These are phyloP conservation scores for Aurelia sp. DNA, from an alignment of 30 jellyfish, hydroid and myxozoan species.

Conservation along the genomic window DNA sequence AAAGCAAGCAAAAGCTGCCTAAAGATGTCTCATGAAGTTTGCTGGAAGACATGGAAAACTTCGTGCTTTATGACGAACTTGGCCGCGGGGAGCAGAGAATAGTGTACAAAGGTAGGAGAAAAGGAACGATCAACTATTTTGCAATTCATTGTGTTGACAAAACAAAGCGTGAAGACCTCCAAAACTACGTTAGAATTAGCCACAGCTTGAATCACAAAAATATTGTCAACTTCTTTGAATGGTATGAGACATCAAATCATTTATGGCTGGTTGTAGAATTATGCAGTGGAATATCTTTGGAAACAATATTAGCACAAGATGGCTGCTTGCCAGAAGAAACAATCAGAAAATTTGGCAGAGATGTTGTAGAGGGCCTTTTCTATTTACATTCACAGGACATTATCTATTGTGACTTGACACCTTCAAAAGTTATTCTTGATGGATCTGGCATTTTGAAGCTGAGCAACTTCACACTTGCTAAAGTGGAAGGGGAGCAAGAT, in stretches of 20 bases:
- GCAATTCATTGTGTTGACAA: slow-evolving; percentile 95
- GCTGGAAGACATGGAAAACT: slow-evolving; percentile 74
- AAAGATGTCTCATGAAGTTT: too few relatives aligned
- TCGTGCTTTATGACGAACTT: slow-evolving; percentile 89
- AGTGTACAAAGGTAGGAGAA: slow-evolving; percentile 91
- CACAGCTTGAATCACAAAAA: slow-evolving; percentile 74
- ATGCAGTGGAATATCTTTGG: slow-evolving; percentile 82
- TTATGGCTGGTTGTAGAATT: slow-evolving; percentile 95
- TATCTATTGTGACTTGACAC: slow-evolving; percentile 76
- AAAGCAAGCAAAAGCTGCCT: too few relatives aligned
- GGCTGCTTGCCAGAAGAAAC: slow-evolving; percentile 77
- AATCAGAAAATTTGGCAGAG: slow-evolving; percentile 68
- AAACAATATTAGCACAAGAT: slow-evolving; percentile 66
- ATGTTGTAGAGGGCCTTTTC: slow-evolving; percentile 66
- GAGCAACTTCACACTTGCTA: slow-evolving; percentile 79
- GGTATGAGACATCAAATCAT: slow-evolving; percentile 95
- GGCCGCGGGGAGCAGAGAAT: slow-evolving; percentile 88
- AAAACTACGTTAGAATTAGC: slow-evolving; percentile 83
- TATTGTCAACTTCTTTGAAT: slow-evolving; percentile 83
- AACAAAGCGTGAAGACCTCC: slow-evolving; percentile 74
- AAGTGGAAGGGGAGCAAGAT: slow-evolving; percentile 66
- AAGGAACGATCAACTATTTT: slow-evolving; percentile 82
- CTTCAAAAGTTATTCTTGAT: slow-evolving; percentile 83
- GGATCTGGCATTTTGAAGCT: slow-evolving; percentile 71
- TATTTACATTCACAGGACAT: slow-evolving; percentile 83